These are phyloP conservation scores for Aphidius gifuensis DNA, from an alignment of 1,140 invertebrate genomes.

Conservation along the genomic window DNA sequence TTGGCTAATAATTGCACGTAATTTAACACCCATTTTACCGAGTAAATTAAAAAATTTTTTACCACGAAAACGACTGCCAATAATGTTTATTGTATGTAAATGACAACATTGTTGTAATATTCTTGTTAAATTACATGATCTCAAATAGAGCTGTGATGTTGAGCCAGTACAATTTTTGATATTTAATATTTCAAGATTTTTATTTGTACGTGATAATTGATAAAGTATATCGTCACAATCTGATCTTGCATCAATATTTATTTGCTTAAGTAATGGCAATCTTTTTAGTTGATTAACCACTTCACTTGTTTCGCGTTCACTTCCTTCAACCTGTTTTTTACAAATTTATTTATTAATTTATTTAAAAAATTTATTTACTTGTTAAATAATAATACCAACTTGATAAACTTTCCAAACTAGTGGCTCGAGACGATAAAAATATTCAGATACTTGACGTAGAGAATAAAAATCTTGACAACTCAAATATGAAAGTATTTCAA, in stretches of 20 bases:
- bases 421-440: conserved; percentile 33
- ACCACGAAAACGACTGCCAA: conserved; percentile 31
- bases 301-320: conserved; percentile 25
- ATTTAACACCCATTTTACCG: conserved; percentile 25
- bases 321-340: conserved; percentile 28
- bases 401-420: conserved; percentile 38
- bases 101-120: conserved; percentile 36
- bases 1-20: conserved; percentile 22
- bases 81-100: conserved; percentile 36
- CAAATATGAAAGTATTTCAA: conserved; percentile 37
- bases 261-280: conserved; percentile 34
- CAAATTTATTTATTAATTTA: no score
- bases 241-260: conserved; percentile 29
- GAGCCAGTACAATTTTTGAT: conserved; percentile 35
- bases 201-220: conserved; percentile 39
- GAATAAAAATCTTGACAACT: conserved; percentile 28
- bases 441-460: conserved; percentile 29
- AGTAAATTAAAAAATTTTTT: conserved; percentile 38
- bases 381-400: conserved; percentile 26
- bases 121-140: conserved; percentile 28
- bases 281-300: conserved; percentile 39
- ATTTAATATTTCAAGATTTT: conserved; percentile 32
- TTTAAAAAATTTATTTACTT: conserved; percentile 4
- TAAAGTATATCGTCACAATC: conserved; percentile 38
- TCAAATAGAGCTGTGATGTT: conserved; percentile 32